phyloP scores from a whole-genome alignment of 2,888 invertebrate genomes.

The Agrochola lota region DNA sequence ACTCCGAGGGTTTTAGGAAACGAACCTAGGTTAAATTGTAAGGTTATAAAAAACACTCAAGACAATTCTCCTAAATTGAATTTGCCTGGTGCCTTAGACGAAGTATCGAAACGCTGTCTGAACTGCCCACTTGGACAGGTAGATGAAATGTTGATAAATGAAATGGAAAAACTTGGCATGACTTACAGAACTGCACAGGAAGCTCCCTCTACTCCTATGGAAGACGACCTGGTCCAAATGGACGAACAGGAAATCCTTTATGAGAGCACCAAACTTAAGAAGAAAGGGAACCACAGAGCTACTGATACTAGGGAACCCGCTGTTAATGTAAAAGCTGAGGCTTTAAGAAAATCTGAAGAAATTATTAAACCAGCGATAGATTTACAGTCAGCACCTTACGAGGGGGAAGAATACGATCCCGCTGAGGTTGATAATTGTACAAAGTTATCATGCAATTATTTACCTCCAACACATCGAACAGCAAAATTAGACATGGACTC shows the following conservation, averaged over 20 bases:
- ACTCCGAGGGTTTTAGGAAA: slow-evolving; percentile 70
- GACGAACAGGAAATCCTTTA: neutral
- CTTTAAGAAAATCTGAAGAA: neutral
- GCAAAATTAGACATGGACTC: neutral
- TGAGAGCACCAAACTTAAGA: neutral
- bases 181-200: neutral
- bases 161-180: slow-evolving; percentile 68
- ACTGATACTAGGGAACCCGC: neutral
- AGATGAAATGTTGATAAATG: slow-evolving; percentile 71
- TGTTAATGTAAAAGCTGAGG: neutral
- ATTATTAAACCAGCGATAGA: neutral
- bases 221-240: slow-evolving; percentile 34
- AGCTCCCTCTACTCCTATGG: neutral
- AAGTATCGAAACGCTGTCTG: slow-evolving; percentile 71
- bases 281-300: neutral
- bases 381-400: neutral
- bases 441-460: neutral
- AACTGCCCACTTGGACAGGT: slow-evolving; percentile 67
- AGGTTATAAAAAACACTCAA: neutral
- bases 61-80: neutral
- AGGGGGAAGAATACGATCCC: neutral
- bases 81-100: slow-evolving; percentile 60
- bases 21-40: neutral
- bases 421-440: too few relatives aligned
- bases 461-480: neutral